A percentile compares a stretch with the other conserved stretches of the same genome.
These are phyloP conservation scores for Liodrosophila aerea DNA, from an alignment of 2,888 invertebrate species.

Conservation along the genomic window DNA sequence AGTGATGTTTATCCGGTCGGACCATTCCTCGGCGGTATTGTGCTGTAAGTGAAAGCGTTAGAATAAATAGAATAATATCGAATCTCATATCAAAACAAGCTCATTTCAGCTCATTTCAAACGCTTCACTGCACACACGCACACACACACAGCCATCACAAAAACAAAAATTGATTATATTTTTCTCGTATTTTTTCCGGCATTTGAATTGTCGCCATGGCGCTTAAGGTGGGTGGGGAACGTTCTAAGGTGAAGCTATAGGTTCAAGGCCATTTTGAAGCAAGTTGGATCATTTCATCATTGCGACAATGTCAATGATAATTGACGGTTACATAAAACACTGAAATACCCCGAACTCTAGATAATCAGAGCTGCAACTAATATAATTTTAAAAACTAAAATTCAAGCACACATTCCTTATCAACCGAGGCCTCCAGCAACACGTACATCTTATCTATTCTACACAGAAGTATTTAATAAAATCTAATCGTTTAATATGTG, in stretches of 20 bases:
- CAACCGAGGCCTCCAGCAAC: conserved; percentile 6
- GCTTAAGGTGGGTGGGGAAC: conserved; percentile 4
- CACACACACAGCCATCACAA: conserved; percentile 2
- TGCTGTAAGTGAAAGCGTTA: conserved; percentile 86
- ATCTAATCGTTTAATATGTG: conserved; percentile 27
- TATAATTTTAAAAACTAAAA: no score
- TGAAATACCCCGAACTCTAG: neutral
- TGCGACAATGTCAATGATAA: conserved; percentile 26
- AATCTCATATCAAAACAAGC: conserved; percentile 10
- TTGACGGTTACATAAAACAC: conserved; percentile 47
- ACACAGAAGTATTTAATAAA: conserved; percentile 5
- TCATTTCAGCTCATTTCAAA: conserved; percentile 4
- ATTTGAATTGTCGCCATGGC: conserved; percentile 62
- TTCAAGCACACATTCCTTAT: conserved; percentile 17
- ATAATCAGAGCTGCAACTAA: neutral
- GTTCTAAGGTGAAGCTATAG: neutral
- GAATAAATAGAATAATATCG: neutral
- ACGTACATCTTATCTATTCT: conserved; percentile 39
- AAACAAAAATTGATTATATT: conserved; percentile 54
- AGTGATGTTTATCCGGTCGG: conserved; percentile 86
- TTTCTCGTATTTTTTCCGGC: conserved; percentile 10
- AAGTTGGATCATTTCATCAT: conserved; percentile 5
- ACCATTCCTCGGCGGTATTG: conserved; percentile 90
- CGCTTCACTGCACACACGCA: conserved; percentile 30
- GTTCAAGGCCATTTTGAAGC: conserved; percentile 37